Evolutionary conservation across 2,113 vertebrate genomes (phyloP).

Genomic region (Pseudorectes ferrugineus): DNA sequence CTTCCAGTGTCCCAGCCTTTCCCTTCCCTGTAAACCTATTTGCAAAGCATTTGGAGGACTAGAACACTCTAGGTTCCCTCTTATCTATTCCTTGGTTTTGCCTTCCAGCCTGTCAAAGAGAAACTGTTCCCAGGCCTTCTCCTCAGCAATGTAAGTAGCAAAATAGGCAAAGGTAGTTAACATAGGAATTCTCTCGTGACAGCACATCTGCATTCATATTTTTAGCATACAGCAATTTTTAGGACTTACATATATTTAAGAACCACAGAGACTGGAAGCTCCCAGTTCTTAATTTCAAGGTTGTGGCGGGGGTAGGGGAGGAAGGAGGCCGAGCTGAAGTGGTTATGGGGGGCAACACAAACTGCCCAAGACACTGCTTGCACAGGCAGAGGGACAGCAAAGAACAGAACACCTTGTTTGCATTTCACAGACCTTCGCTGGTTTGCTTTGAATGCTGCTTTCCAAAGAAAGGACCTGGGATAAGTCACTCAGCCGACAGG

Average conservation of each 20-base stretch:
- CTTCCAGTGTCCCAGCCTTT: neutral
- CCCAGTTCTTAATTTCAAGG: neutral
- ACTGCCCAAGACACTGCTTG: neutral
- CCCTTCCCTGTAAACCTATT: neutral
- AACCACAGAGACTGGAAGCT: neutral
- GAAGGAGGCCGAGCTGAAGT: neutral
- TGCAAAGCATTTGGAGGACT: neutral
- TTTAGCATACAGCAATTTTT: neutral
- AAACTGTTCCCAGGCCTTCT: neutral
- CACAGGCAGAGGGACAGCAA: neutral
- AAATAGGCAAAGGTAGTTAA: neutral
- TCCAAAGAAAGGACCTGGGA: slow-evolving; percentile 1
- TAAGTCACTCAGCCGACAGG: slow-evolving; percentile 25
- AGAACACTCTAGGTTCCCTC: neutral
- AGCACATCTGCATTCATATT: neutral
- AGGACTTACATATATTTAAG: neutral
- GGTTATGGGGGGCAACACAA: neutral
- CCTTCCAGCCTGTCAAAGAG: neutral
- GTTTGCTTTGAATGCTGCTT: slow-evolving; percentile 23
- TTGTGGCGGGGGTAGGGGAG: neutral
- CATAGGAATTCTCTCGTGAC: neutral
- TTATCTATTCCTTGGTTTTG: neutral
- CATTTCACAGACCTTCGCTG: neutral
- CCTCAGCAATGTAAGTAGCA: neutral
- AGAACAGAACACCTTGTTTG: neutral